Evolutionary conservation across 2,888 invertebrate species (phyloP), one percentile per base, ranked within the genome.

Genomic region (Corythucha ciliata): DNA sequence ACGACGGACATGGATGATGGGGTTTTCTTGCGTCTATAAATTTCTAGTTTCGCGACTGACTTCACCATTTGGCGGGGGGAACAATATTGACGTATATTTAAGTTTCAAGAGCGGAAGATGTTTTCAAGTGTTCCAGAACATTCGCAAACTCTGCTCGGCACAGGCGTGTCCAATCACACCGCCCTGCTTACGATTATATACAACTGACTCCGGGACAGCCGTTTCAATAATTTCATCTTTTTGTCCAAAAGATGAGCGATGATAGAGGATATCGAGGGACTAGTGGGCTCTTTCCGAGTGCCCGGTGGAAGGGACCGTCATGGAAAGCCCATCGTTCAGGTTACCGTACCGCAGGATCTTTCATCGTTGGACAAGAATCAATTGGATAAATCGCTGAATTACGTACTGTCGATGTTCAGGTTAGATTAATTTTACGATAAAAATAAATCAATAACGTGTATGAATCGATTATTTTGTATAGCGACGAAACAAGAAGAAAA

Each of bases 221-320:
- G n/a, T n/a, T n/a, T 29, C 29, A 33, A 3, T 29, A 29, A 33
- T 45, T 32, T 45, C 14, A 18, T 33, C 3, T 45, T 5, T 44
- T n/a, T 18, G 40, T 44, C 22, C 51, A 51, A 45, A 51, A 22
- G 51, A 45, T 26, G 51, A 44, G 33, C 14, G 41, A 51, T 51
- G 55, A 48, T 45, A 37, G 49, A 56, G 39, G 55, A 56, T 44
- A 56, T 78, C 60, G 71, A 71, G 64, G 72, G 73, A 60, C 72
- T 76, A 59, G 68, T 75, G 66, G 72, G 72, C 62, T 74, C 73
- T 55, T 70, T 81, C 61, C 73, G 77, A 68, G 74, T 81, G 58
- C 78, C 81, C 52, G 81, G 82, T 58, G 78, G 80, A 58, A 71
- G 76, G 57, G 81, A 81, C 69, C 74, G 75, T 54, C 76, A 78